Percentiles rank a stretch among this genome's conserved stretches.
Evolutionary conservation across 2,888 invertebrate genomes (phyloP).

Genomic region (Carterocephalus palaemon): DNA sequence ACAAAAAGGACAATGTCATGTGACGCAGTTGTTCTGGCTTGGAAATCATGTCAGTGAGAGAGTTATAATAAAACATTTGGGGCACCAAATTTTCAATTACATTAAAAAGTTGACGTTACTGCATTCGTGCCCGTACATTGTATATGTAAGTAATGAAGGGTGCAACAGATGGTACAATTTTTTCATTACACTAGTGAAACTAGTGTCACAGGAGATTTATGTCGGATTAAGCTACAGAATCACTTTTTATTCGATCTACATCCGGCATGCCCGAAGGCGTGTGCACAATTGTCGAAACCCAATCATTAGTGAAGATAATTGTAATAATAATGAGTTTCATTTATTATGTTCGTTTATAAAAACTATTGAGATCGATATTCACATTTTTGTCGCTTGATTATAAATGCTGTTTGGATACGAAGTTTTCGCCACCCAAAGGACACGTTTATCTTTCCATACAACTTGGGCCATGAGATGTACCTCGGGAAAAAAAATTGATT

Average conservation of each 20-base stretch:
- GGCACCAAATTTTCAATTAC: conserved; percentile 71
- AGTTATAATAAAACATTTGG: conserved; percentile 71
- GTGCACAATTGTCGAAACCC: conserved; percentile 52
- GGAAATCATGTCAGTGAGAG: conserved; percentile 36
- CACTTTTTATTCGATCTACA: conserved; percentile 66
- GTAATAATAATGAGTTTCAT: conserved; percentile 5
- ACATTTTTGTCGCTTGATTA: too few species aligned
- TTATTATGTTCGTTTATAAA: too few species aligned
- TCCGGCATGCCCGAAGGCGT: conserved; percentile 69
- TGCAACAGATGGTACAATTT: conserved; percentile 76
- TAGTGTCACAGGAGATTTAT: conserved; percentile 64
- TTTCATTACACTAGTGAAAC: conserved; percentile 71
- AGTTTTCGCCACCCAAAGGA: too few species aligned
- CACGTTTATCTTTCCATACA: too few species aligned
- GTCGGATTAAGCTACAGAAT: conserved; percentile 70
- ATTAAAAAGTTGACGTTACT: conserved; percentile 72
- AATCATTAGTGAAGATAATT: conserved; percentile 40
- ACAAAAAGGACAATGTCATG: too few species aligned
- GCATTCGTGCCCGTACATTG: conserved; percentile 64
- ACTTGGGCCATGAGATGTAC: too few species aligned
- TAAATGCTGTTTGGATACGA: too few species aligned
- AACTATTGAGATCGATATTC: too few species aligned
- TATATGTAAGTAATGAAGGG: conserved; percentile 70
- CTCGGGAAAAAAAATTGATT: too few species aligned
- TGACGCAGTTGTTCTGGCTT: neutral